Base-by-base conservation (phyloP, 2,797 vertebrate genomes). In the Paratrypauchen microcephalus region DNA sequence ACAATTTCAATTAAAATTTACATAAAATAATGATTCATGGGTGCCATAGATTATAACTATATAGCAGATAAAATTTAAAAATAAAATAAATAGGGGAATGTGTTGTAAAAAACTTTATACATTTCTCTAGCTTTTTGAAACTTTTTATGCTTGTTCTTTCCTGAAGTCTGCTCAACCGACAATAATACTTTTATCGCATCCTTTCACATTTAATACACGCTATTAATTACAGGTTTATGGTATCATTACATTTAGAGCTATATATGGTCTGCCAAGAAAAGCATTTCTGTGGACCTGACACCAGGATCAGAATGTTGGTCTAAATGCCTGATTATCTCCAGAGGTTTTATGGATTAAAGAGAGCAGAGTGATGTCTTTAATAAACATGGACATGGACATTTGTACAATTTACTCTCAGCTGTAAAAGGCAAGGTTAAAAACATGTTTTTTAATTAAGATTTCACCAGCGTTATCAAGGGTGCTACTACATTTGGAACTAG, bases 301-400 rank as follows among this genome's bases (percentile, higher is more conserved):
- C 80, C 56, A 72, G 52, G 64, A 58, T 70, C 55, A 56, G 74
- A 68, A 77, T 69, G 65, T 74, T 23, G 47, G 36, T 75, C 68
- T 77, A 71, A 81, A 77, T 47, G 70, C 52, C 69, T 71, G 79
- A 82, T 83, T 76, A 79, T 76, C 66, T 63, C 45, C 63, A 47
- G 73, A 58, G 74, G 41, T 61, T 84, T 79, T 71, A 77, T 13
- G n/a, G 70, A 67, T 73, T 79, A 30, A 41, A 21, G 19, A 41
- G 48, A 76, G 69, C 45, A 78, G 56, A 47, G 56, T n/a, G 56
- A 23, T 19, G 70, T 78, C 66, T 72, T 72, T 81, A 76, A 77
- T 77, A 69, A 60, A 71, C 72, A 75, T 2, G 7, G 15, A 32
- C 16, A 13, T 15, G 19, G 54, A 36, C 73, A 76, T 75, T 72